Conservation (phyloP, 2,797 vertebrate genomes). For the Clarias pachynema region DNA sequence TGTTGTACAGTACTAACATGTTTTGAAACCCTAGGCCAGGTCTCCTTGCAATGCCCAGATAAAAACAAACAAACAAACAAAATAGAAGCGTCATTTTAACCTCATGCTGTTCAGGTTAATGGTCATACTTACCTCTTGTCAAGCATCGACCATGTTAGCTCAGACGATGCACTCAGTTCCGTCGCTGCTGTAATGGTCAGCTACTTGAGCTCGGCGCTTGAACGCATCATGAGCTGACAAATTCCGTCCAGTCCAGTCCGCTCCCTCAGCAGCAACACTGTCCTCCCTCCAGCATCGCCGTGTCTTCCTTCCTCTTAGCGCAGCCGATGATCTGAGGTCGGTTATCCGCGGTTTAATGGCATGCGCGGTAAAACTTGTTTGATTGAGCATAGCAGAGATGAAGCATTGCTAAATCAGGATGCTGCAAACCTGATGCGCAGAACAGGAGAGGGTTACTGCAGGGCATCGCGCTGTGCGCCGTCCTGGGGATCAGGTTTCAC, state of each 20-base stretch:
- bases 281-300: constrained; percentile 44
- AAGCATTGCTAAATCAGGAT: constrained; percentile 60
- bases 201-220: constrained; percentile 49
- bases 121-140: constrained; percentile 63
- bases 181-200: constrained; percentile 51
- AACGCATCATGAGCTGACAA: constrained; percentile 36
- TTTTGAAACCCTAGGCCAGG: not conserved
- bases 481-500: constrained; percentile 66
- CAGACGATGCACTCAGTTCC: not conserved
- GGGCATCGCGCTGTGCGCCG: constrained; percentile 49
- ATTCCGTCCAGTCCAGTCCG: constrained; percentile 26
- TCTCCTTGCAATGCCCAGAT: not conserved
- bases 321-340: constrained; percentile 33
- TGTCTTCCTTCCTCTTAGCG: constrained; percentile 59
- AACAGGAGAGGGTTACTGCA: constrained; percentile 50
- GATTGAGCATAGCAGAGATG: constrained; percentile 39
- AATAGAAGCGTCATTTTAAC: not conserved
- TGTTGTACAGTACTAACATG: not conserved
- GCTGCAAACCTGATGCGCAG: constrained; percentile 65
- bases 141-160: constrained; percentile 65
- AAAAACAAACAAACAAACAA: not conserved
- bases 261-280: constrained; percentile 24
- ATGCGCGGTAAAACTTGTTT: constrained; percentile 42
- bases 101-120: not conserved
- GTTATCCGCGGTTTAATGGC: constrained; percentile 34